Percentiles rank a stretch among this genome's conserved stretches.
Conservation (phyloP, 2,888 invertebrate species). For the Leucania comma region DNA sequence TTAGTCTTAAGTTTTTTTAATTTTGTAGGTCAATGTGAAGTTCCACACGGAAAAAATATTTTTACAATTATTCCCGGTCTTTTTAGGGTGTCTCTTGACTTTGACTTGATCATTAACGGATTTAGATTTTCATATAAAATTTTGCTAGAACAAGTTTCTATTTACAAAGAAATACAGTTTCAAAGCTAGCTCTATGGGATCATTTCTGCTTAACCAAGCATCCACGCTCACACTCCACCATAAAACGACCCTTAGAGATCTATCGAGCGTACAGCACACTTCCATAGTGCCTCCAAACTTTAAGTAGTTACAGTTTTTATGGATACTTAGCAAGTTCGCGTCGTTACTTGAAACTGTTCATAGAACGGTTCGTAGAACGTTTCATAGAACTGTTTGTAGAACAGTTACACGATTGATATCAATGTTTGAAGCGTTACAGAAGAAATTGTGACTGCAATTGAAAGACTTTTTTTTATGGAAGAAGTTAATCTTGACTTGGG, state of each 20-base stretch:
- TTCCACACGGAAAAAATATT: too few species aligned
- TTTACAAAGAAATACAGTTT: background rate
- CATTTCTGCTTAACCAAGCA: background rate
- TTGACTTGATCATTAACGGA: too few species aligned
- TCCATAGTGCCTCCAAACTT: conserved; percentile 43
- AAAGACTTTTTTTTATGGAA: background rate
- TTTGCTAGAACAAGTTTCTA: too few species aligned
- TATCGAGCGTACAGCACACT: conserved; percentile 42
- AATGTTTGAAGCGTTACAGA: background rate
- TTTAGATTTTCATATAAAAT: too few species aligned
- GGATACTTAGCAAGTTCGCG: conserved; percentile 26
- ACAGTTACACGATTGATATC: conserved; percentile 2
- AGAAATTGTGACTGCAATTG: background rate
- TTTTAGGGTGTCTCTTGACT: too few species aligned
- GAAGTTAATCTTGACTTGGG: background rate
- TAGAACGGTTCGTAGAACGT: conserved; percentile 17
- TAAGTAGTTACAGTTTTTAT: conserved; percentile 49
- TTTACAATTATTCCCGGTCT: too few species aligned
- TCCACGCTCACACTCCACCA: background rate
- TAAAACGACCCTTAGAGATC: conserved; percentile 18
- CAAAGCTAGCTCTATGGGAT: too few species aligned
- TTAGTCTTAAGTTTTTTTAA: too few species aligned
- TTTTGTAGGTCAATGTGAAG: too few species aligned
- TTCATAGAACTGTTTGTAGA: background rate
- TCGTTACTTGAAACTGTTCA: conserved; percentile 43